Evolutionary conservation across 2,797 vertebrate genomes (phyloP), one percentile per base, ranked within the genome.

Genomic region (Gadopsis marmoratus): DNA sequence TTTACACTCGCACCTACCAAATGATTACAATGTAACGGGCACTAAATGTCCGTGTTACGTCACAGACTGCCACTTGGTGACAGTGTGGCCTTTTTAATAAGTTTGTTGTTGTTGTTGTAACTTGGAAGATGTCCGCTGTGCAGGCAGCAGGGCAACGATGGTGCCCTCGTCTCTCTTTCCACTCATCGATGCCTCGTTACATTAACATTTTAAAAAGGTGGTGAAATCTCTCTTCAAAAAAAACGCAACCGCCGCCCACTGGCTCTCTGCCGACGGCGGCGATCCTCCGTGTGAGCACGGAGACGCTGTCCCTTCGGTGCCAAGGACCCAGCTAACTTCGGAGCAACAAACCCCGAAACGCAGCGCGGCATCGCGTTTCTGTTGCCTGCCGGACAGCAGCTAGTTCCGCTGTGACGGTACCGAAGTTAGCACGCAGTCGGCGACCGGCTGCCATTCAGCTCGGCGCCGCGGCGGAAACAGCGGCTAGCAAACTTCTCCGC

Each of bases 401-500:
- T 76, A 17, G 50, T 69, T 26, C 5, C 19, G 75, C 51, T 41
- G 69, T 78, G 45, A 59, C 50, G 54, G 33, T 70, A 67, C 64
- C 64, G 43, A 64, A 79, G 64, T 78, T 53, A 33, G 59, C 62
- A n/a, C 76, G 59, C 82, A 67, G 56, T 37, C 63, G 1, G 41
- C 4, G n/a, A 67, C 62, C 41, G 53, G 13, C 41, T 55, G 41
- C 47, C 71, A 55, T 48, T 74, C 72, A 51, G 45, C 21, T 67
- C 62, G 64, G 12, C 7, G 31, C 29, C 67, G 56, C 43, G 51
- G 6, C 26, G 26, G 26, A 26, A 45, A 50, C 60, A 54, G 50
- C 67, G 2, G 80, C 48, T 62, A 79, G 56, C 74, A 85, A 90
- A 89, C 80, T 83, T 90, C 71, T 78, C 45, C 51, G 39, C 64